Evolutionary conservation across 2,888 invertebrate genomes (phyloP), one percentile per base, ranked within the genome.

Genomic region (Labia minor): DNA sequence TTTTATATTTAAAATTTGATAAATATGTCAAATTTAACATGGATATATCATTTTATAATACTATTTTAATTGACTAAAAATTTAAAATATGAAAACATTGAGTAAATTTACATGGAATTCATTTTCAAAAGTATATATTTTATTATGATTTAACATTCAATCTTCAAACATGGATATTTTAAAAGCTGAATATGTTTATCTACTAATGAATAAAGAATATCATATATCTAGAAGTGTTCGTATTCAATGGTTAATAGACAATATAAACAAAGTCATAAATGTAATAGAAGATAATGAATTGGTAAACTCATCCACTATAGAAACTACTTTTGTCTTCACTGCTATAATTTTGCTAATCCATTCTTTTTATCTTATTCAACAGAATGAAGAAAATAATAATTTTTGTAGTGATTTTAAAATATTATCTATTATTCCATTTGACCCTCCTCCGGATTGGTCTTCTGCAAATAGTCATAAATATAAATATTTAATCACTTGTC

Each of bases 191-290:
- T 82, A 82, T 68, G 81, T 88, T 21, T 89, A 83, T 74, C 77
- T 88, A 65, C 75, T 88, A 68, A 84, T 88, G 84, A 86, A 85
- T 73, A 84, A 85, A 74, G 83, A 84, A 72, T 85, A 86, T 74
- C 82, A 88, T 20, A 84, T 90, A 68, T 89, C 89, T 3, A 80
- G 89, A 71, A 87, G 88, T 74, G 81, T 86, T 18, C 80, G 90
- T 72, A 84, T 88, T 19, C 85, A 87, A 73, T 90, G 90, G 90
- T 84, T 86, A 73, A 80, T 90, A 68, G 82, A 85, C 70, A 83
- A 86, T 75, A 76, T 89, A 68, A 85, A 87, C 73, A 81, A 81
- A 63, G 77, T 81, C 21, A 77, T 88, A 65, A 76, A 77, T 63
- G 79, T 85, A 69, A 81, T 81, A 67, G 75, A 76, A 66, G 72